phyloP scores from a whole-genome alignment of 2,797 vertebrate species.

The Lutjanus argentimaculatus region DNA sequence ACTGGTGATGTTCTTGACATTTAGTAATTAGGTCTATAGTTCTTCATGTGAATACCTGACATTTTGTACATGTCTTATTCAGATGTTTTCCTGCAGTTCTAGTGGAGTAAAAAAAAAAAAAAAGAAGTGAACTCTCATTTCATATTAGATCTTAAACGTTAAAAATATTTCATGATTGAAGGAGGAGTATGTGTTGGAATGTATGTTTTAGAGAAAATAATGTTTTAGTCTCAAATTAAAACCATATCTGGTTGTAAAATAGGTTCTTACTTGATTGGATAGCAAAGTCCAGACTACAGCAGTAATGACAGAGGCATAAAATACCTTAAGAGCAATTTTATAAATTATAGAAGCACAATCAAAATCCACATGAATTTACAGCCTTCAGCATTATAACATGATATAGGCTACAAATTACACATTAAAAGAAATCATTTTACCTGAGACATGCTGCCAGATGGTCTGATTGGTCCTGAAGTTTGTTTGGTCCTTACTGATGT shows the following conservation, averaged over 20 bases:
- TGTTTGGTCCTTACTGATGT: too few relatives aligned
- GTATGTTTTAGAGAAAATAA: neutral
- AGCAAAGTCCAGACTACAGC: too few relatives aligned
- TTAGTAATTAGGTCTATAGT: neutral
- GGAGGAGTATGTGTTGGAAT: neutral
- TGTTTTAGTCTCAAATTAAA: neutral
- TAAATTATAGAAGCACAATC: too few relatives aligned
- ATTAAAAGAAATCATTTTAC: too few relatives aligned
- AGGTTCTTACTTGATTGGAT: too few relatives aligned
- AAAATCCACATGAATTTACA: too few relatives aligned
- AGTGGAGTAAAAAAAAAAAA: neutral
- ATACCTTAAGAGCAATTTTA: too few relatives aligned
- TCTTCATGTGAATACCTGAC: neutral
- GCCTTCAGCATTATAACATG: too few relatives aligned
- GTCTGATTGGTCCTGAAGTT: too few relatives aligned
- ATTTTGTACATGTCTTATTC: neutral
- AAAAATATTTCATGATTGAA: neutral
- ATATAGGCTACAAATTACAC: too few relatives aligned
- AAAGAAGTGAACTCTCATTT: neutral
- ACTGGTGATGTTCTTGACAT: neutral
- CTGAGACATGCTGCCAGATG: too few relatives aligned
- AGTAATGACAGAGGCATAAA: too few relatives aligned
- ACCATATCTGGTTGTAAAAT: neutral
- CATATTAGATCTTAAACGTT: slow-evolving; percentile 5
- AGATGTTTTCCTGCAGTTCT: neutral